A percentile compares a stretch with the other conserved stretches of the same genome.
phyloP scores from a whole-genome alignment of 2,113 vertebrate species.

The Phylloscopus trochilus region DNA sequence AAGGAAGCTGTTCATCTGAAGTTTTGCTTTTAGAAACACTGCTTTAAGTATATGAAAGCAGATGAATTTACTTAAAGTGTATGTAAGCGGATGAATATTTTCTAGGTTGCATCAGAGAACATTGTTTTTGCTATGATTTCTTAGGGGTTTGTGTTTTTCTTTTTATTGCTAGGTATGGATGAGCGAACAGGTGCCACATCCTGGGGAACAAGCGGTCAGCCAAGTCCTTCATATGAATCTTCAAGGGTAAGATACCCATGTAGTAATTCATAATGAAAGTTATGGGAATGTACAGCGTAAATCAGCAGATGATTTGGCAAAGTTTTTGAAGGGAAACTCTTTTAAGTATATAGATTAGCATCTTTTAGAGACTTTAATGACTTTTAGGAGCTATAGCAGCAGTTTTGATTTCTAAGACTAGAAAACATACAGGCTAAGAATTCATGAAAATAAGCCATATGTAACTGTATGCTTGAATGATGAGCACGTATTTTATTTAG shows the following conservation, averaged over 20 bases:
- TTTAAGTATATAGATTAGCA: neutral
- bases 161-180: slow-evolving; percentile 87
- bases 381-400: neutral
- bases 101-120: neutral
- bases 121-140: neutral
- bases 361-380: neutral
- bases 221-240: slow-evolving; percentile 92
- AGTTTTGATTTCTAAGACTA: neutral
- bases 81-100: neutral
- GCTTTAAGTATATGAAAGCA: neutral
- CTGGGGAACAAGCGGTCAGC: slow-evolving; percentile 90
- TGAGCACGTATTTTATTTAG: neutral
- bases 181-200: slow-evolving; percentile 87
- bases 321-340: neutral
- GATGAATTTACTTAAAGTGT: neutral
- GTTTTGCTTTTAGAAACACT: neutral
- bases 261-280: neutral
- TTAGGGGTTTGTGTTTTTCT: slow-evolving; percentile 8
- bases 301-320: neutral
- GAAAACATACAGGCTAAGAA: neutral
- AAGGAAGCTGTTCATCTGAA: neutral
- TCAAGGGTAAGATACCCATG: slow-evolving; percentile 86
- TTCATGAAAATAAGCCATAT: neutral
- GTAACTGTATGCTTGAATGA: neutral
- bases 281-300: neutral